These are phyloP conservation scores for Drosophila kurseongensis DNA, from an alignment of 1,140 invertebrate species.

Conservation along the genomic window DNA sequence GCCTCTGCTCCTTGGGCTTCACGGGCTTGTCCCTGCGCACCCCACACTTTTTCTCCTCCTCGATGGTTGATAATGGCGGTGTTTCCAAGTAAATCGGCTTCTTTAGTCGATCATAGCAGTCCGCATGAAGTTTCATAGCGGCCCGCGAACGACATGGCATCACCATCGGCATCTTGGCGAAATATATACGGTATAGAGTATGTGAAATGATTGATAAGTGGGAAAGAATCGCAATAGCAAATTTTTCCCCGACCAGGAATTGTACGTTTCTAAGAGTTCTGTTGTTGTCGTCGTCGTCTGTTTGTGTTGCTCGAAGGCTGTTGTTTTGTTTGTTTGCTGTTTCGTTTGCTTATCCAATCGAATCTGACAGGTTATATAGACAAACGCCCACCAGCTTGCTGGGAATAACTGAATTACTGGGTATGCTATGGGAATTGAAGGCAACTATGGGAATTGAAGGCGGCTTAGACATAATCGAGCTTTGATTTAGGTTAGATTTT, in stretches of 20 bases:
- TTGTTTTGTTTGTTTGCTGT: conserved; percentile 34
- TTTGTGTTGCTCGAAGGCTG: conserved; percentile 38
- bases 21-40: conserved; percentile 16
- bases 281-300: conserved; percentile 2
- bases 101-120: conserved; percentile 56
- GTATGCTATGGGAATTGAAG: not conserved
- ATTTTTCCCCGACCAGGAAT: no score
- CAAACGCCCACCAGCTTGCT: not conserved
- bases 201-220: not conserved
- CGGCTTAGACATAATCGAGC: no score
- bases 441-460: no score
- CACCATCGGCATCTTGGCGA: conserved; percentile 42
- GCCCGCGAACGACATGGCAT: conserved; percentile 51
- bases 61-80: not conserved
- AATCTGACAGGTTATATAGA: conserved; percentile 7
- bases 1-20: conserved; percentile 8
- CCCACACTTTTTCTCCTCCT: conserved; percentile 22
- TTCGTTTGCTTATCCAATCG: conserved; percentile 13
- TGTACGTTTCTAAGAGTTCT: not conserved
- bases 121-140: conserved; percentile 22
- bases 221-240: conserved; percentile 2
- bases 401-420: not conserved
- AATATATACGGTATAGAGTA: not conserved
- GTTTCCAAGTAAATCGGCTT: conserved; percentile 40
- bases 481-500: no score